Evolutionary conservation across 2,113 vertebrate genomes (phyloP), one percentile per base, ranked within the genome.

Genomic region (Strix aluco): DNA sequence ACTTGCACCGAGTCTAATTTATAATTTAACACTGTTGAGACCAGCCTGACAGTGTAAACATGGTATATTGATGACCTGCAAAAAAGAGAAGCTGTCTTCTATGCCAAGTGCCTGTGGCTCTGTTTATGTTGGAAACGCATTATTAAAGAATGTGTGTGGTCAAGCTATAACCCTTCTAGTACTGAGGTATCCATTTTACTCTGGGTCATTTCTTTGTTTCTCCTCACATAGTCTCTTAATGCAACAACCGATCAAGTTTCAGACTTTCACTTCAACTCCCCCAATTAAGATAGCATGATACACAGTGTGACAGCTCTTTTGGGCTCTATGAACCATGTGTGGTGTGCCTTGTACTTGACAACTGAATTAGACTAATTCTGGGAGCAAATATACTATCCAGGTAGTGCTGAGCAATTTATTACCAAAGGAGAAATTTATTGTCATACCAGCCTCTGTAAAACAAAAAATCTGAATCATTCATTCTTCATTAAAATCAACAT

Each of bases 141-240:
- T 97, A 97, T 97, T 97, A 91, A 96, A 88, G 96, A 95, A 94
- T 88, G 94, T 96, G 97, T 97, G 96, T 97, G 97, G 96, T 95
- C 95, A 97, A 92, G 81, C 84, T 95, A 91, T 80, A 93, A 91
- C 90, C 73, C 95, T 95, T 96, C 91, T 81, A 23, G 46, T 82
- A 83, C 84, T 40, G 70, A 69, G 71, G 70, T 92, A 91, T 94
- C 79, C 92, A 59, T 96, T 95, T 96, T 92, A 91, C 86, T 82
- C 59, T 40, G 73, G 87, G 71, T 87, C 86, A 82, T 96, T 97
- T 94, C 96, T 96, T 97, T 97, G 92, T 96, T 96, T 96, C 96
- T 87, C n/a, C 91, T 88, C 58, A 75, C 89, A 95, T 40, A 91
- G 92, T 83, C 81, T 85, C 81, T 71, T 95, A 92, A 95, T 94